Conservation (phyloP, 2,113 vertebrate genomes). For the Heloderma charlesbogerti region DNA sequence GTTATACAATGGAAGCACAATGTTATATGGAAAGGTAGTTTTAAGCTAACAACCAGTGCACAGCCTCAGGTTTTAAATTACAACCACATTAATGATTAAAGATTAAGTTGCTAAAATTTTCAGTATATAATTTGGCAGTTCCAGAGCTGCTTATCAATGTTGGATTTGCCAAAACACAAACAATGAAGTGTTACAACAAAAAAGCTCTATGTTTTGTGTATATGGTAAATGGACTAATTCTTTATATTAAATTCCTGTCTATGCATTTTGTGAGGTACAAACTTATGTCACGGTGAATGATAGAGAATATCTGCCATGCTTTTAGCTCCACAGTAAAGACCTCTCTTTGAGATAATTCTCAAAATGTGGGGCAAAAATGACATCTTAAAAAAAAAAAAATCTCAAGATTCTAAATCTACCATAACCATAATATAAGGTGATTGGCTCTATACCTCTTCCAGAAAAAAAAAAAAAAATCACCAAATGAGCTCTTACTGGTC, state of each 20-base stretch:
- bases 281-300: conserved; percentile 84
- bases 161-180: conserved; percentile 81
- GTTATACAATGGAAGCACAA: conserved; percentile 96
- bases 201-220: conserved; percentile 83
- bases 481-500: conserved; percentile 74
- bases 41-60: conserved; percentile 90
- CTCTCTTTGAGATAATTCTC: conserved; percentile 80
- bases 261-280: conserved; percentile 89
- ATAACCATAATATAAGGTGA: conserved; percentile 75
- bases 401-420: conserved; percentile 76
- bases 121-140: conserved; percentile 81
- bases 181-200: conserved; percentile 63
- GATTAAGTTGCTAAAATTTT: conserved; percentile 80
- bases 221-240: conserved; percentile 85
- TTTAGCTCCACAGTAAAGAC: conserved; percentile 83
- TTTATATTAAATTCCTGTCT: conserved; percentile 89
- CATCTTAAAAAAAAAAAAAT: conserved; percentile 76
- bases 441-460: conserved; percentile 77
- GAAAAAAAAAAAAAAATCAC: conserved; percentile 62
- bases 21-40: conserved; percentile 91
- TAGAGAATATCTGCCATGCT: conserved; percentile 84
- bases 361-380: conserved; percentile 75
- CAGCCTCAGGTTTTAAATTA: conserved; percentile 96
- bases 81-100: conserved; percentile 84
- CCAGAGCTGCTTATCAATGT: conserved; percentile 79